These are phyloP conservation scores for Mixornis gularis DNA, from an alignment of 2,113 vertebrate genomes.

Conservation along the genomic window DNA sequence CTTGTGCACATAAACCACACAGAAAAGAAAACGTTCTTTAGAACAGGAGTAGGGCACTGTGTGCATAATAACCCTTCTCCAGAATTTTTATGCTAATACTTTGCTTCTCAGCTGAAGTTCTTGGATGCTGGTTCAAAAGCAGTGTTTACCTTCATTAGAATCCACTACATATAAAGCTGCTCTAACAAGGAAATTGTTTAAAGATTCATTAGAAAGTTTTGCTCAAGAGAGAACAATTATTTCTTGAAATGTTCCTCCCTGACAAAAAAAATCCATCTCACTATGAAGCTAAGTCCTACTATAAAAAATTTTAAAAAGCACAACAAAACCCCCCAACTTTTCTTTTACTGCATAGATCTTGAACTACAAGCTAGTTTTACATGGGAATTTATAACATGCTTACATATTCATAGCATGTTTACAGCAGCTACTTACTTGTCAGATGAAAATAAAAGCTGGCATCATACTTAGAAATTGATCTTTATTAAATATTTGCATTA, in stretches of 20 bases:
- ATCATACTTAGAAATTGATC: neutral
- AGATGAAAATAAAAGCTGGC: neutral
- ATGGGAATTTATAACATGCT: neutral
- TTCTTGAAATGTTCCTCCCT: neutral
- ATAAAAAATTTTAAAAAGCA: neutral
- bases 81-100: neutral
- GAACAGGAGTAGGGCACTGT: neutral
- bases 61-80: neutral
- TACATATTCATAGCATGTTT: neutral
- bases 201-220: slow-evolving; percentile 13
- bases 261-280: neutral
- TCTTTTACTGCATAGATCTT: neutral
- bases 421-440: neutral
- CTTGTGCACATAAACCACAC: neutral
- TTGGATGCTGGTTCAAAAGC: neutral
- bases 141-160: neutral
- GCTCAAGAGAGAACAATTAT: neutral
- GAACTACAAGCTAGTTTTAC: neutral
- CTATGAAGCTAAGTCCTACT: neutral
- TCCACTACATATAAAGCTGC: neutral
- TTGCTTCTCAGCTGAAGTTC: neutral
- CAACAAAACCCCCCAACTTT: rapidly evolving
- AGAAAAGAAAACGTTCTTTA: neutral
- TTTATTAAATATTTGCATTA: neutral
- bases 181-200: neutral